Conservation (phyloP, 2,797 vertebrate genomes). For the Danionella dracula region DNA sequence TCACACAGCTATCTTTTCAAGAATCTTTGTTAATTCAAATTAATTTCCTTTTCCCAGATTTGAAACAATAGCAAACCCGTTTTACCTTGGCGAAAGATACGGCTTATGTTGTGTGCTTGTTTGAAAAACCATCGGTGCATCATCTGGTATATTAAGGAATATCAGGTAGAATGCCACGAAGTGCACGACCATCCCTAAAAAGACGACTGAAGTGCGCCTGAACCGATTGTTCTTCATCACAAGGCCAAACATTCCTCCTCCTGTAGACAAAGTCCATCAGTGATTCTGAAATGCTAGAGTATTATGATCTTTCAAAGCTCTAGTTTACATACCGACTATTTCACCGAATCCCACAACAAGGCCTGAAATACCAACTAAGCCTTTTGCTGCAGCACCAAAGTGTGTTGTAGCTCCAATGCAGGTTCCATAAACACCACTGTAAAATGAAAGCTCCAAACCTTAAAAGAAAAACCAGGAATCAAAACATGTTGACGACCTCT, state of each 20-base stretch:
- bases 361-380: slow-evolving; percentile 76
- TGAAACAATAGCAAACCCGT: not conserved
- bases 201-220: slow-evolving; percentile 74
- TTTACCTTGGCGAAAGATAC: slow-evolving; percentile 68
- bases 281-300: too few species aligned
- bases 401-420: slow-evolving; percentile 73
- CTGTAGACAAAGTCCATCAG: slow-evolving; percentile 43
- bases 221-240: slow-evolving; percentile 73
- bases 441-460: slow-evolving; percentile 77
- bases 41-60: too few species aligned
- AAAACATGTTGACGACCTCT: not conserved
- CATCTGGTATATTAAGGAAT: slow-evolving; percentile 74
- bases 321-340: slow-evolving; percentile 62
- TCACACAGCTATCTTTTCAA: not conserved
- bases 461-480: not conserved
- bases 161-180: slow-evolving; percentile 77
- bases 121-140: slow-evolving; percentile 63
- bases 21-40: too few species aligned
- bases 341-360: slow-evolving; percentile 74
- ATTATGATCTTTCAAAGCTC: not conserved
- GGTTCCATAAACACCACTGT: slow-evolving; percentile 77
- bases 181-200: slow-evolving; percentile 77
- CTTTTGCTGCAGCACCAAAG: slow-evolving; percentile 66
- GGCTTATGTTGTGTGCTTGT: slow-evolving; percentile 56
- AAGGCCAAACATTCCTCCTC: slow-evolving; percentile 74